phyloP scores from a whole-genome alignment of 2,888 invertebrate genomes.

The Emmelina monodactyla region DNA sequence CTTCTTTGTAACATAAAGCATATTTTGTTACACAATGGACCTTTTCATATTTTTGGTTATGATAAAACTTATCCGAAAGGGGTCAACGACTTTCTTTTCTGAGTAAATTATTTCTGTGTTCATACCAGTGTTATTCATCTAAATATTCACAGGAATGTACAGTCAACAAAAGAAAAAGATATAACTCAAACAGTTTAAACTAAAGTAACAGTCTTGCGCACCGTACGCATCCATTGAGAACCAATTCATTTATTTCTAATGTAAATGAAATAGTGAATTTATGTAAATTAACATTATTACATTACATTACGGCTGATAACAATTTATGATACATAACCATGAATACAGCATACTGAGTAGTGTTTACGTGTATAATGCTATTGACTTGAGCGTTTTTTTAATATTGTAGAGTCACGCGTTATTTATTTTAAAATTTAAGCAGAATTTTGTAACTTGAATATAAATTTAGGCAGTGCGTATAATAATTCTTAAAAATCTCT shows the following conservation, averaged over 20 bases:
- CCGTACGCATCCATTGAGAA: constrained; percentile 24
- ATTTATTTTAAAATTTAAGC: neutral
- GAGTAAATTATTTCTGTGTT: no score
- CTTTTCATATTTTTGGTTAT: no score
- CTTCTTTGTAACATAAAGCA: no score
- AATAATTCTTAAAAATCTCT: no score
- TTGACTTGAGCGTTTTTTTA: constrained; percentile 21
- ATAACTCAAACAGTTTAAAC: neutral
- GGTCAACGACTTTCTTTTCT: no score
- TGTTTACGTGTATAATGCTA: constrained; percentile 28
- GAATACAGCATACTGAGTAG: constrained; percentile 34
- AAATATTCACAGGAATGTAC: no score
- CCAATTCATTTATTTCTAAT: constrained; percentile 55
- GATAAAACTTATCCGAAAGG: no score
- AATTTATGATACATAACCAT: constrained; percentile 53
- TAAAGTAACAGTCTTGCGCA: neutral
- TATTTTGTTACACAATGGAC: no score
- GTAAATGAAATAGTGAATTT: constrained; percentile 61
- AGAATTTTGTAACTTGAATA: no score
- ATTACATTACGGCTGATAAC: constrained; percentile 52
- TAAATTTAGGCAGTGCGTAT: no score
- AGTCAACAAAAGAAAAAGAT: neutral
- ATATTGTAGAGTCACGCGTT: constrained; percentile 18
- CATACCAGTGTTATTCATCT: no score
- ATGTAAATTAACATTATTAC: constrained; percentile 60